These are phyloP conservation scores for Erinaceus europaeus DNA, from an alignment of 2,113 vertebrate genomes.

Conservation along the genomic window DNA sequence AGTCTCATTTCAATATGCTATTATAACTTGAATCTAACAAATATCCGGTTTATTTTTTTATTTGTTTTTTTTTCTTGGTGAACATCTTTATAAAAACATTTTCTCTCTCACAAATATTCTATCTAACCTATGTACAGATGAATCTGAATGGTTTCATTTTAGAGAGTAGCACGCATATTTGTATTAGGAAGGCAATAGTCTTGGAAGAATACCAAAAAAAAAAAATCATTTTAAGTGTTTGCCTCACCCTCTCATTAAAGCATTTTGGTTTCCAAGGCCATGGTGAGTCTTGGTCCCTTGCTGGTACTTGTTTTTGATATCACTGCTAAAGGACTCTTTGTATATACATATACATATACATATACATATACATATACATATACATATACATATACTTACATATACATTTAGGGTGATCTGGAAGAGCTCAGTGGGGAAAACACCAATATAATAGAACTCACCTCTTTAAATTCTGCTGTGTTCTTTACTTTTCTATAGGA, in stretches of 20 bases:
- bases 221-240: conserved; percentile 61
- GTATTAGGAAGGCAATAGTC: conserved; percentile 57
- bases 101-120: conserved; percentile 71
- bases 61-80: conserved; percentile 76
- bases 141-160: conserved; percentile 69
- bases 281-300: conserved; percentile 31
- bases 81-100: conserved; percentile 66
- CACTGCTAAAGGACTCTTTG: background rate
- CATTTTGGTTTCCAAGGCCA: conserved; percentile 39
- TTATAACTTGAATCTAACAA: conserved; percentile 82
- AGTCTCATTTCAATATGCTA: conserved; percentile 78
- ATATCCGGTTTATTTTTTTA: conserved; percentile 80
- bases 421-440: conserved; percentile 7
- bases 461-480: background rate
- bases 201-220: conserved; percentile 56
- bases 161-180: conserved; percentile 40
- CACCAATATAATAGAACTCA: background rate
- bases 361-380: no score
- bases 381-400: background rate
- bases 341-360: background rate
- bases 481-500: conserved; percentile 4
- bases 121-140: conserved; percentile 68
- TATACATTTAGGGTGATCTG: conserved; percentile 3
- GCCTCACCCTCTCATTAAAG: conserved; percentile 47
- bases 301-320: conserved; percentile 17